Conservation (phyloP, 2,888 invertebrate genomes). For the Tyria jacobaeae region DNA sequence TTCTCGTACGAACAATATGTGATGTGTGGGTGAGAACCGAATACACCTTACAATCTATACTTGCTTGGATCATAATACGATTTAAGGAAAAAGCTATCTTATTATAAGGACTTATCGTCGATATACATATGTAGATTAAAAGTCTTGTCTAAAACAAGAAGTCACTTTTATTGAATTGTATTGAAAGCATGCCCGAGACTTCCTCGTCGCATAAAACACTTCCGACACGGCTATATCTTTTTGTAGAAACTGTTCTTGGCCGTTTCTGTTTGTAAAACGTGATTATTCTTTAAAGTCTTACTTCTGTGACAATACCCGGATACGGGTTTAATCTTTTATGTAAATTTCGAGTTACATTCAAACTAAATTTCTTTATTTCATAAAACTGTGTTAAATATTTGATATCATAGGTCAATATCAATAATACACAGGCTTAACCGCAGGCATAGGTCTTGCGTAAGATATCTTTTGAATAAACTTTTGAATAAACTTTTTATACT, state of each 20-base stretch:
- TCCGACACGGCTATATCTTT: slow-evolving; percentile 5
- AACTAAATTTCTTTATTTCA: no score
- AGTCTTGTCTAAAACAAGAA: slow-evolving; percentile 19
- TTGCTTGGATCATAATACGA: slow-evolving; percentile 10
- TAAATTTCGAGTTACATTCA: no score
- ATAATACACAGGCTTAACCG: no score
- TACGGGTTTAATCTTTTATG: no score
- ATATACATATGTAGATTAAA: slow-evolving; percentile 16
- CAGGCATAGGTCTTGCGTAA: no score
- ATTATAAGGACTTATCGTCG: slow-evolving; percentile 8
- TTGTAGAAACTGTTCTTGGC: background rate
- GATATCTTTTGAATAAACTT: no score
- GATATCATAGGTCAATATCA: no score
- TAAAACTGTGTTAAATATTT: no score
- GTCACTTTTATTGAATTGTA: slow-evolving; percentile 38
- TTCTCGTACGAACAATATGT: slow-evolving; percentile 65
- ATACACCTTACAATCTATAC: slow-evolving; percentile 31
- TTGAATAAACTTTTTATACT: no score
- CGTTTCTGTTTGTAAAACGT: background rate
- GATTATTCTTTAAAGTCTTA: no score
- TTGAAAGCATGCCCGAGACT: slow-evolving; percentile 40
- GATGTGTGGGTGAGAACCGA: slow-evolving; percentile 61
- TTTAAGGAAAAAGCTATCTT: slow-evolving; percentile 21
- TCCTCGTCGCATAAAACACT: slow-evolving; percentile 32
- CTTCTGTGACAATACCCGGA: no score